phyloP scores from a whole-genome alignment of 2,888 invertebrate species.

The Troilus luridus region DNA sequence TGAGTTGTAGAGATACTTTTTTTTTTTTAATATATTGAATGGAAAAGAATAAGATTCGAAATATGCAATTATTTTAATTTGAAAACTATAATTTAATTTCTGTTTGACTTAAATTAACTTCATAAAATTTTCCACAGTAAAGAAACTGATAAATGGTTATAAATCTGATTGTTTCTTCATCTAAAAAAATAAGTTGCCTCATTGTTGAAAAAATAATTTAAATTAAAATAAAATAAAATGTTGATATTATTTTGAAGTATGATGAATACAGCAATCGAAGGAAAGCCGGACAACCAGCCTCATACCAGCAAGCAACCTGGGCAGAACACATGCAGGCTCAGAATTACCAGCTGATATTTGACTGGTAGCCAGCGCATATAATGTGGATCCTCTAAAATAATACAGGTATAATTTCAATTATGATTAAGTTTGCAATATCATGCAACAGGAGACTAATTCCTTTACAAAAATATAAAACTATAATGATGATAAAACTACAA shows the following conservation, averaged over 20 bases:
- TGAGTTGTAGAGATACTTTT: too few species aligned
- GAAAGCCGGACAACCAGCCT: slow-evolving; percentile 68
- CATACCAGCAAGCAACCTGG: slow-evolving; percentile 93
- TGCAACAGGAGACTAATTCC: background rate
- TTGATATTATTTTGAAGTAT: background rate
- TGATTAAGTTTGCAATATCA: background rate
- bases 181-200: slow-evolving; percentile 12
- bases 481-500: too few species aligned
- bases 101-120: background rate
- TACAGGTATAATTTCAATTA: slow-evolving; percentile 67
- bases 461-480: slow-evolving; percentile 1
- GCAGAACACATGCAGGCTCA: slow-evolving; percentile 78
- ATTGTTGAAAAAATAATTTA: background rate
- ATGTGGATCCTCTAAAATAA: slow-evolving; percentile 66
- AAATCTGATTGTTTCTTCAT: background rate
- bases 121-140: background rate
- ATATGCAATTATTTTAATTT: background rate
- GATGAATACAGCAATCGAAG: slow-evolving; percentile 20
- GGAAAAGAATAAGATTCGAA: background rate
- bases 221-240: background rate
- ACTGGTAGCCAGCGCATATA: slow-evolving; percentile 68
- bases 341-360: slow-evolving; percentile 99
- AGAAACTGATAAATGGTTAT: background rate
- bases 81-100: background rate
- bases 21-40: background rate